A percentile compares a stretch with the other conserved stretches of the same genome.
Conservation (phyloP, 1,140 invertebrate genomes). For the Brachionus paranguensis region DNA sequence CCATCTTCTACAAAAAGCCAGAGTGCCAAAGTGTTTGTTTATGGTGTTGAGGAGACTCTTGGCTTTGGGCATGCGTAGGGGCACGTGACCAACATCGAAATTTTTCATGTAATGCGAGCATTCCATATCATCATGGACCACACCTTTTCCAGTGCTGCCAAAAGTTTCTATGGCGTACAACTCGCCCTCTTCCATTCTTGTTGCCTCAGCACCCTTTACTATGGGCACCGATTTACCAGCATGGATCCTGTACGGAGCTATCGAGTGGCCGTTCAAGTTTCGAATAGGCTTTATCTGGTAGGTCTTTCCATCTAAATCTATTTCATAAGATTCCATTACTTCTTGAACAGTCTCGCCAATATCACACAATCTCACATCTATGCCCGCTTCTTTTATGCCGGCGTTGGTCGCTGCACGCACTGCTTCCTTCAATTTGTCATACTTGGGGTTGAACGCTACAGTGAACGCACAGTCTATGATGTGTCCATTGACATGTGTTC, state of each 20-base stretch:
- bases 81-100: slow-evolving; percentile 85
- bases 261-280: slow-evolving; percentile 96
- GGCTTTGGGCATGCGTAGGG: slow-evolving; percentile 75
- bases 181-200: slow-evolving; percentile 96
- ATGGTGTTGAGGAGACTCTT: slow-evolving; percentile 88
- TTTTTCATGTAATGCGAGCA: slow-evolving; percentile 99
- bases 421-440: slow-evolving; percentile 87
- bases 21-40: slow-evolving; percentile 93
- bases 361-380: slow-evolving; percentile 94
- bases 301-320: slow-evolving; percentile 91
- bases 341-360: slow-evolving; percentile 96
- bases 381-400: slow-evolving; percentile 85
- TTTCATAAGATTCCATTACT: slow-evolving; percentile 98
- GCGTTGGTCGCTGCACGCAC: slow-evolving; percentile 96
- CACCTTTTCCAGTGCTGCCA: slow-evolving; percentile 90
- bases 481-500: slow-evolving; percentile 94
- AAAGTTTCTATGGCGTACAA: slow-evolving; percentile 99
- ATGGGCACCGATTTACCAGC: slow-evolving; percentile 99
- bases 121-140: slow-evolving; percentile 98
- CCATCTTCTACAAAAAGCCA: slow-evolving; percentile 98
- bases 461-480: slow-evolving; percentile 99
- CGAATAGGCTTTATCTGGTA: slow-evolving; percentile 93
- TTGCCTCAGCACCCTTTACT: slow-evolving; percentile 94
- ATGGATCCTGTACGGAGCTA: slow-evolving; percentile 93
- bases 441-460: slow-evolving; percentile 89